A percentile compares a stretch with the other conserved stretches of the same genome.
These are phyloP conservation scores for Masnerella sp. DNA, from an alignment of 2,888 invertebrate species.

Conservation along the genomic window DNA sequence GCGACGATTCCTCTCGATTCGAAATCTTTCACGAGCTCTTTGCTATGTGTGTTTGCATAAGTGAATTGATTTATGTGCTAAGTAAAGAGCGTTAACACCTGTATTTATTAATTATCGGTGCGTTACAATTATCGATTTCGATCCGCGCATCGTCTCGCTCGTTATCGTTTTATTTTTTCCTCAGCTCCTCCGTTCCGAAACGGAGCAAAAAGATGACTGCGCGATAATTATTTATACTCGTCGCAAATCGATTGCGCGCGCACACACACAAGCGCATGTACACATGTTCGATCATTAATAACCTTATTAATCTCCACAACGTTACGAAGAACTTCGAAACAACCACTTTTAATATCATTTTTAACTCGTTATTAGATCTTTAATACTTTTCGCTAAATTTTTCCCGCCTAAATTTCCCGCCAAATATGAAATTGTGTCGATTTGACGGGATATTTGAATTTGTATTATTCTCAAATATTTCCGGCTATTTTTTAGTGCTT, in stretches of 20 bases:
- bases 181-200: constrained; percentile 3
- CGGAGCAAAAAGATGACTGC: constrained; percentile 15
- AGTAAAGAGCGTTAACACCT: constrained; percentile 65
- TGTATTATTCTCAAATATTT: not conserved
- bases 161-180: constrained; percentile 11
- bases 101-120: constrained; percentile 42
- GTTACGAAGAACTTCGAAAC: constrained; percentile 4
- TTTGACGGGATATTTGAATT: not conserved
- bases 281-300: constrained; percentile 6
- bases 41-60: constrained; percentile 65
- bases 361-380: not conserved
- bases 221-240: constrained; percentile 40
- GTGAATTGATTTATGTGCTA: constrained; percentile 69
- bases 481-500: too few species aligned
- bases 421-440: not conserved
- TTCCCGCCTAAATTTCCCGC: not conserved
- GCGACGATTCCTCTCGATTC: constrained; percentile 29
- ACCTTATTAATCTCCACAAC: constrained; percentile 14
- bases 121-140: constrained; percentile 35
- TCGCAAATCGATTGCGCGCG: constrained; percentile 32
- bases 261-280: constrained; percentile 7
- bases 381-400: not conserved
- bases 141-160: constrained; percentile 13
- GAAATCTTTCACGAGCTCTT: constrained; percentile 25
- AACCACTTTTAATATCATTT: constrained; percentile 8